A percentile compares a stretch with the other conserved stretches of the same genome.
Conservation (phyloP, 1,140 invertebrate genomes). For the Campoletis sonorensis region DNA sequence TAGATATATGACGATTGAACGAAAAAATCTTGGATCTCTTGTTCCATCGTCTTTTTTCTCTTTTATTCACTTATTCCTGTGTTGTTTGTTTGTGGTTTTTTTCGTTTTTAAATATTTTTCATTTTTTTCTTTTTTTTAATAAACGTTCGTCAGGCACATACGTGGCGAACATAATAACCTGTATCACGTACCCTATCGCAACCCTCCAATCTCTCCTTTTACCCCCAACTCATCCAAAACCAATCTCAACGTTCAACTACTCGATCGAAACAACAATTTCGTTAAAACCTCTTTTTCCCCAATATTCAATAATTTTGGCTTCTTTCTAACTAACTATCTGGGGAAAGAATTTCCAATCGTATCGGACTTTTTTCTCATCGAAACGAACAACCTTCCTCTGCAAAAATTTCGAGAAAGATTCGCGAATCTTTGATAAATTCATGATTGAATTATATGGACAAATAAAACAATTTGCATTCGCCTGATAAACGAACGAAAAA, state of each 20-base stretch:
- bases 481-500: no score
- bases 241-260: constrained; percentile 49
- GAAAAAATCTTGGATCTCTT: neutral
- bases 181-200: constrained; percentile 46
- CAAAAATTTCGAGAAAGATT: neutral
- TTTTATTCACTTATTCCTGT: neutral
- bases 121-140: constrained; percentile 35
- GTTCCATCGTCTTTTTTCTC: neutral
- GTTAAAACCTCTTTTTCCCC: constrained; percentile 1
- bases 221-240: constrained; percentile 17
- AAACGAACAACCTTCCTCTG: neutral
- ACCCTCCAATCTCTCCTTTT: constrained; percentile 35
- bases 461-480: no score
- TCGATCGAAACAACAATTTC: constrained; percentile 18
- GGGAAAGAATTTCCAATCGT: constrained; percentile 6
- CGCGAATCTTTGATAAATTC: no score
- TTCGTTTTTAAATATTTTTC: no score
- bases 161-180: constrained; percentile 48
- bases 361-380: neutral
- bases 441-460: no score
- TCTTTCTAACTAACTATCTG: constrained; percentile 35
- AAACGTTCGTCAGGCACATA: constrained; percentile 48
- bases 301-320: constrained; percentile 4
- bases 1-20: neutral
- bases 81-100: constrained; percentile 3